These are phyloP conservation scores for Diorhabda elongata DNA, from an alignment of 1,140 invertebrate genomes.

Conservation along the genomic window DNA sequence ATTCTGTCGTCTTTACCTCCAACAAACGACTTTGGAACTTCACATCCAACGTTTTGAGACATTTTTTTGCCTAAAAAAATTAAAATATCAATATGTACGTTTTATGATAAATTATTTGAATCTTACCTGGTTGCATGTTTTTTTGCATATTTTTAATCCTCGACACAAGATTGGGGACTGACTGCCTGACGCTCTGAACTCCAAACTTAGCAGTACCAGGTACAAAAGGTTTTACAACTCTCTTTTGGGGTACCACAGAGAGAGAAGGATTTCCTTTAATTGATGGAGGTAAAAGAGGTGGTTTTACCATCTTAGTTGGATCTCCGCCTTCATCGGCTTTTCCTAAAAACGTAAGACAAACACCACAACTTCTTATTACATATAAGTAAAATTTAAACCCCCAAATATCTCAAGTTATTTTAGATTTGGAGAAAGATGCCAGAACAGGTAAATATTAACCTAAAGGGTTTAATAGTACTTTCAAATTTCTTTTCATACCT, in stretches of 20 bases:
- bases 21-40: constrained; percentile 24
- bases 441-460: too few species aligned
- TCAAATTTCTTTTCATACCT: too few species aligned
- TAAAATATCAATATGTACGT: constrained; percentile 29
- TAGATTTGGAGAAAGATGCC: too few species aligned
- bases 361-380: too few species aligned
- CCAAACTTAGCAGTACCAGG: constrained; percentile 41
- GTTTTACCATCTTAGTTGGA: constrained; percentile 22
- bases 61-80: constrained; percentile 34
- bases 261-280: constrained; percentile 63
- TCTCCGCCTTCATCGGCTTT: constrained; percentile 53
- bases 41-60: constrained; percentile 46
- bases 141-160: constrained; percentile 33
- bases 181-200: constrained; percentile 43
- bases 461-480: too few species aligned
- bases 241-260: constrained; percentile 57
- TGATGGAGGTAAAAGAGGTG: constrained; percentile 49
- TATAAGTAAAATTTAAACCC: too few species aligned
- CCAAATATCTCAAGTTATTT: too few species aligned
- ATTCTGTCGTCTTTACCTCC: constrained; percentile 2
- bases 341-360: constrained; percentile 31
- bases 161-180: constrained; percentile 43
- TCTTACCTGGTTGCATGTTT: constrained; percentile 18
- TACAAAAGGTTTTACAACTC: constrained; percentile 41
- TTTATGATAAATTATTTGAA: neutral